Base-by-base conservation (phyloP, 2,797 vertebrate species). In the Anabacerthia variegaticeps region DNA sequence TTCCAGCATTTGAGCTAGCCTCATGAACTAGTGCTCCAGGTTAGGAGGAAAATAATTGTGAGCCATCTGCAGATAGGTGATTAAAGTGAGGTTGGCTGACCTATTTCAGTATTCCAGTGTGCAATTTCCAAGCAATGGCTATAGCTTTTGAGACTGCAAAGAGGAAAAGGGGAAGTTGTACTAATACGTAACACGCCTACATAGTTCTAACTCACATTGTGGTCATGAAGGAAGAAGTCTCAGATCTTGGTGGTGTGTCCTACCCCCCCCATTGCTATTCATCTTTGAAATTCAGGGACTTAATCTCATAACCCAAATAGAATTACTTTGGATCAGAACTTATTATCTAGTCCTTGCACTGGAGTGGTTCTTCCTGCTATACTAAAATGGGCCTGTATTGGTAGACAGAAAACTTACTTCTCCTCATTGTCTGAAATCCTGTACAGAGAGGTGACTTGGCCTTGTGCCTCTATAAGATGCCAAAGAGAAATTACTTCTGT, bases 111-210 rank as follows among this genome's bases (percentile, higher is more conserved):
- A 34, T 68, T 67, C 66, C 34, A 28, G 20, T 74, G 46, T 52
- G 66, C 46, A 69, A 14, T 23, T 74, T 74, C 10, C 16, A 44
- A 76, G 68, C 22, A 22, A 30, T 34, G 44, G 37, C 73, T 44
- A 23, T 48, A 67, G 49, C 59, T 63, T 87, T 84, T 68, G 58
- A 80, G 61, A 61, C 21, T 69, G 30, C 2, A 1, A 69, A 68
- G 61, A 36, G 36, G 21, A 73, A 68, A 55, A 18, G 13, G 19
- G 39, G 30, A 77, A 73, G 65, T 30, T 49, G 34, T 17, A 5
- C 56, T 37, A 36, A 28, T 36, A 26, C 0, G 0, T 77, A 51
- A 59, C n/a, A 8, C 0, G 0, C 41, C 79, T 83, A 43, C 12
- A 12, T 48, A 39, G 9, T 52, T 88, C 32, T 62, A 82, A 46